These are phyloP conservation scores for Micropoecilia bifurca DNA, from an alignment of 2,797 vertebrate genomes.

Conservation along the genomic window DNA sequence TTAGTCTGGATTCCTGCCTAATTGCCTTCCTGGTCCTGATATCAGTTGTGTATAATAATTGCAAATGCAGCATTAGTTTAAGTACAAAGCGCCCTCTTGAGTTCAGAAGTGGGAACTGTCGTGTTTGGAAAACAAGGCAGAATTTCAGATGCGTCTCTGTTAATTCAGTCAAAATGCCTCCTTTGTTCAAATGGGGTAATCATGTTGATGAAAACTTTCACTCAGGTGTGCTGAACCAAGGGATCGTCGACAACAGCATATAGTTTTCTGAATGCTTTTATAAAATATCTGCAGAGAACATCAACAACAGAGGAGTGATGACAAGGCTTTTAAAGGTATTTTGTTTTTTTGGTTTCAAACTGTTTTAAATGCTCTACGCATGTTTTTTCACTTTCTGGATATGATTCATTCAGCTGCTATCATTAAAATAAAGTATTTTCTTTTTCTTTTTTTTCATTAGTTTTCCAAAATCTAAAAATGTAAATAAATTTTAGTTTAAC, in stretches of 20 bases:
- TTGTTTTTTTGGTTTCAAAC: background rate
- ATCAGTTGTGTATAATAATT: background rate
- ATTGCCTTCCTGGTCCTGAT: background rate
- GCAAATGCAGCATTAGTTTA: background rate
- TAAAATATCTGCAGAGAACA: background rate
- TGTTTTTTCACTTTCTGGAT: background rate
- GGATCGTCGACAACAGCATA: background rate
- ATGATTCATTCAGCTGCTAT: background rate
- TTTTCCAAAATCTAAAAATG: background rate
- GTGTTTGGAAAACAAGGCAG: background rate
- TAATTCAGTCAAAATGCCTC: background rate
- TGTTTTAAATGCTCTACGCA: background rate
- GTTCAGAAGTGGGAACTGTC: constrained; percentile 6
- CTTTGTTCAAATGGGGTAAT: background rate
- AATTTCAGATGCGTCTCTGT: background rate
- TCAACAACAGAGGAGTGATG: background rate
- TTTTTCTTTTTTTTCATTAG: too few relatives aligned
- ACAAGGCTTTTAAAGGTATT: background rate
- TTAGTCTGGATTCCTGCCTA: background rate
- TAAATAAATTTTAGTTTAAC: background rate
- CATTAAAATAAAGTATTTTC: background rate
- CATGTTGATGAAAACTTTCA: background rate
- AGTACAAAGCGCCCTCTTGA: constrained; percentile 59
- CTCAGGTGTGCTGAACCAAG: background rate
- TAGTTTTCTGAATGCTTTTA: background rate